A percentile compares a stretch with the other conserved stretches of the same genome.
These are phyloP conservation scores for Nanorana parkeri DNA, from an alignment of 2,113 vertebrate genomes.

Conservation along the genomic window DNA sequence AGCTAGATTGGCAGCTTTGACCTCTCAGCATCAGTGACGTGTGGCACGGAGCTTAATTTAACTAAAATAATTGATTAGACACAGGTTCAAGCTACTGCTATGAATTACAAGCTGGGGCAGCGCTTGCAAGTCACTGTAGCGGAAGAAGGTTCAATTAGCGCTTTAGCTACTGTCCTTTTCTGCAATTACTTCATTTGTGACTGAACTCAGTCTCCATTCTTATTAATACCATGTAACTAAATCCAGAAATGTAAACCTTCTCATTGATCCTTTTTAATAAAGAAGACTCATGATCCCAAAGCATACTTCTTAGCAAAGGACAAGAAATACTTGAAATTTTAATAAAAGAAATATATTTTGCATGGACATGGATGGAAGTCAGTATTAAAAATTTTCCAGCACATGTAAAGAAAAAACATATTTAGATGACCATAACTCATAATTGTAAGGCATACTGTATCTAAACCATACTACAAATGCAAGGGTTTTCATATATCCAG, in stretches of 20 bases:
- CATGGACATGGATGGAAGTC: too few species aligned
- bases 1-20: slow-evolving; percentile 15
- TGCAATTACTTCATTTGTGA: neutral
- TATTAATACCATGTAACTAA: neutral
- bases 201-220: neutral
- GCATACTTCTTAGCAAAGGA: too few species aligned
- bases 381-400: too few species aligned
- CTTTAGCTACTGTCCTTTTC: neutral
- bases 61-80: slow-evolving; percentile 8
- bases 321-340: too few species aligned
- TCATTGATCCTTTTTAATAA: too few species aligned
- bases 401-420: too few species aligned
- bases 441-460: too few species aligned
- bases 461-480: too few species aligned
- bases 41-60: neutral
- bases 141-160: neutral
- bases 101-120: slow-evolving; percentile 1
- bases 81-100: slow-evolving; percentile 2
- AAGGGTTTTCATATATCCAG: too few species aligned
- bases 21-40: neutral
- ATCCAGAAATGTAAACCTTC: neutral
- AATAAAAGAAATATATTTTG: too few species aligned
- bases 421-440: too few species aligned
- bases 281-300: too few species aligned
- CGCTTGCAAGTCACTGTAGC: neutral